phyloP scores from a whole-genome alignment of 92 coral and sea anemone species.

The Phenganax stokvisi region DNA sequence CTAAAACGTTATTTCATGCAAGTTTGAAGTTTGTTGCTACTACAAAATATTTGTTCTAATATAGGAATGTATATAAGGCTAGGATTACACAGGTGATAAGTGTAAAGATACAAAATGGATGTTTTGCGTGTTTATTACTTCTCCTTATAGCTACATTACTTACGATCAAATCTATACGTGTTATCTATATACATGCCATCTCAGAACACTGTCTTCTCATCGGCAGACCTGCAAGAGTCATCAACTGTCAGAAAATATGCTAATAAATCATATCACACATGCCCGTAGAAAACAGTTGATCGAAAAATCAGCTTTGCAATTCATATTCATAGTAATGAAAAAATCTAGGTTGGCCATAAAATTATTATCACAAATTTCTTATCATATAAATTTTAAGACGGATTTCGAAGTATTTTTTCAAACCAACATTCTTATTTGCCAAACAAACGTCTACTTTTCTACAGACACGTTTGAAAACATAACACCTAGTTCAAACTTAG shows the following conservation, averaged over 20 bases:
- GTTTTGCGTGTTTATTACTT: neutral
- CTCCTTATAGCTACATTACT: slow-evolving; percentile 1
- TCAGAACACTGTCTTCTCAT: neutral
- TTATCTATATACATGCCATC: slow-evolving; percentile 6
- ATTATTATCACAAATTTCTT: too few relatives aligned
- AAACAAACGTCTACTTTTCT: too few relatives aligned
- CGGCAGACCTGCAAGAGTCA: slow-evolving; percentile 29
- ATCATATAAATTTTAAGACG: too few relatives aligned
- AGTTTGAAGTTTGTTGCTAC: too few relatives aligned
- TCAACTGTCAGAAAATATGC: slow-evolving; percentile 17
- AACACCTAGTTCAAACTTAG: too few relatives aligned
- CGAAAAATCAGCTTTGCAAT: neutral
- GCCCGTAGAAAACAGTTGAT: neutral
- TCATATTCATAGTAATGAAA: neutral
- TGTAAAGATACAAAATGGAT: neutral
- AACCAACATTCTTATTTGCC: too few relatives aligned
- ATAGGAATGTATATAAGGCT: neutral
- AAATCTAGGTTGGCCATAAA: too few relatives aligned
- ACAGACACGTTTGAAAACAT: too few relatives aligned
- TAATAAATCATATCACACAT: neutral
- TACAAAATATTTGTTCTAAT: too few relatives aligned
- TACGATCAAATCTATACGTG: slow-evolving; percentile 10
- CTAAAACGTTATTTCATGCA: too few relatives aligned
- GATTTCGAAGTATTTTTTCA: too few relatives aligned
- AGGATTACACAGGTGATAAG: neutral